A percentile compares a stretch with the other conserved stretches of the same genome.
These are phyloP conservation scores for Drosophila sordidula DNA, from an alignment of 2,888 invertebrate genomes.

Conservation along the genomic window DNA sequence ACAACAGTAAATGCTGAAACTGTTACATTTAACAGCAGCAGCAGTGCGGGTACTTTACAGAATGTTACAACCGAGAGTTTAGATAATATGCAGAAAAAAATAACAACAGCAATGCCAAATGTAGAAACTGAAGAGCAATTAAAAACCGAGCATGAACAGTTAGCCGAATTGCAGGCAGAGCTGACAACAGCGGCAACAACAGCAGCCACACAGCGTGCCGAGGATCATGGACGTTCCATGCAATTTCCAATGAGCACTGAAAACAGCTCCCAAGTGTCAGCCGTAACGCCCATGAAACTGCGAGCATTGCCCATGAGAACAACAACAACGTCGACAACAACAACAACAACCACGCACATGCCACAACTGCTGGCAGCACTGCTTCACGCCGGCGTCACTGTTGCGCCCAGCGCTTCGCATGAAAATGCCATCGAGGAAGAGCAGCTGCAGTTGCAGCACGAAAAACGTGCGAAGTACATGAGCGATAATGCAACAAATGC, in stretches of 20 bases:
- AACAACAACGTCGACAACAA: constrained; percentile 30
- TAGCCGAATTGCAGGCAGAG: not conserved
- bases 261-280: constrained; percentile 4
- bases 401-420: constrained; percentile 45
- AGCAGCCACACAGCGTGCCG: constrained; percentile 42
- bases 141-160: not conserved
- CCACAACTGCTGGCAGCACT: constrained; percentile 25
- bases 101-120: constrained; percentile 1
- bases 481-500: constrained; percentile 81
- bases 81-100: not conserved
- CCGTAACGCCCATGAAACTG: constrained; percentile 70
- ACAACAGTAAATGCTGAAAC: not conserved
- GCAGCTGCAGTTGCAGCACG: constrained; percentile 47
- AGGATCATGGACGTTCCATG: constrained; percentile 66
- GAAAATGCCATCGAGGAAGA: constrained; percentile 70
- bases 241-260: constrained; percentile 52
- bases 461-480: constrained; percentile 82
- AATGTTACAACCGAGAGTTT: not conserved
- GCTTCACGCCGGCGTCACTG: constrained; percentile 37
- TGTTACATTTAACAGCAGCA: not conserved
- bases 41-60: not conserved
- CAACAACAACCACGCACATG: constrained; percentile 28
- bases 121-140: not conserved
- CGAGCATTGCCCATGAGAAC: constrained; percentile 51
- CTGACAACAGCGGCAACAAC: constrained; percentile 12